A percentile compares a stretch with the other conserved stretches of the same genome.
Conservation (phyloP, 2,797 vertebrate species). For the Luscinia megarhynchos region DNA sequence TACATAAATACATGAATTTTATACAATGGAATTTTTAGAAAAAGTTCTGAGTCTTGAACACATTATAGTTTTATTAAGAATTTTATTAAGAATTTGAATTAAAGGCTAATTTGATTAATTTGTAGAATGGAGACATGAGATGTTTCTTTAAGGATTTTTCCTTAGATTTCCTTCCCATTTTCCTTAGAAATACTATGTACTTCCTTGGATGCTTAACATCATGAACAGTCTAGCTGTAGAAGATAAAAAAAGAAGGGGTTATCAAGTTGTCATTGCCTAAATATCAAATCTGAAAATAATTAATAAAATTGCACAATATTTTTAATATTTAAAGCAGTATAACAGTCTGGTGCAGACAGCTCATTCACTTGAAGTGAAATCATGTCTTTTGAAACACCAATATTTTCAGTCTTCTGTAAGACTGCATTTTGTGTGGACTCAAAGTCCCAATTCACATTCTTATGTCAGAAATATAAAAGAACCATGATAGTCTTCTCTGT, state of each 20-base stretch:
- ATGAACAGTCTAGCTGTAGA: neutral
- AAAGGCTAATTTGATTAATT: neutral
- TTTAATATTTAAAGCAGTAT: neutral
- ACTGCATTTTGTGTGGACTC: neutral
- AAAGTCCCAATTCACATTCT: neutral
- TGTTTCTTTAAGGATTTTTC: neutral
- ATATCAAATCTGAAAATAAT: neutral
- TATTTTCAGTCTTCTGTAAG: neutral
- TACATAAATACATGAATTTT: neutral
- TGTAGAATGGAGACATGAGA: neutral
- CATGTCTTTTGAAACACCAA: neutral
- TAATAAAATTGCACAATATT: neutral
- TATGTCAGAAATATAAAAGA: neutral
- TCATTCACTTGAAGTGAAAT: neutral
- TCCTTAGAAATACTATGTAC: neutral
- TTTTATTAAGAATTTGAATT: neutral
- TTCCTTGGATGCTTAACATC: neutral
- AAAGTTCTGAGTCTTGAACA: neutral
- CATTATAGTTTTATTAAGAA: neutral
- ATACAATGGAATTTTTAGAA: neutral
- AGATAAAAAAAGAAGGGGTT: neutral
- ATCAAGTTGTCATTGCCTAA: neutral
- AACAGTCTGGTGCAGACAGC: neutral
- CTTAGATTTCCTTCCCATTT: neutral
- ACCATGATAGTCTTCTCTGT: neutral